These are phyloP conservation scores for Heliothis peltigera DNA, from an alignment of 2,888 invertebrate species.

Conservation along the genomic window DNA sequence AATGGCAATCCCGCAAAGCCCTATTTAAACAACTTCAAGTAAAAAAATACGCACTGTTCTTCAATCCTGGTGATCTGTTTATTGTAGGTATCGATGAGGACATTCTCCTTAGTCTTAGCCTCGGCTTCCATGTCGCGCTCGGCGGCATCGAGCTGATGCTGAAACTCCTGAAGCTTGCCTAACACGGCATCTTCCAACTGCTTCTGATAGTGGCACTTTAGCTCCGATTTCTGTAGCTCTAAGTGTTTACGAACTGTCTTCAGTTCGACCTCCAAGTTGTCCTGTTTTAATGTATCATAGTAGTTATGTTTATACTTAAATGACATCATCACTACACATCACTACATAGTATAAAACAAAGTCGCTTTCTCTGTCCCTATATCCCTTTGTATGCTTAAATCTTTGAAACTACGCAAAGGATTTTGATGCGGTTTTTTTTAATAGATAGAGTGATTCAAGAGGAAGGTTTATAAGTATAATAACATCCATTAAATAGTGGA, in stretches of 20 bases:
- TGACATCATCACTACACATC: too few species aligned
- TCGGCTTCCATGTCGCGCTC: conserved; percentile 91
- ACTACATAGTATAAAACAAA: too few species aligned
- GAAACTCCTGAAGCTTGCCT: conserved; percentile 93
- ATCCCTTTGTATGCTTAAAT: too few species aligned
- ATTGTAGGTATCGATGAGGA: conserved; percentile 92
- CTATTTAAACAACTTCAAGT: too few species aligned
- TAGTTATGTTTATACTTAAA: too few species aligned
- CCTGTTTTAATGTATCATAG: conserved; percentile 68
- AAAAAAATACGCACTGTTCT: conserved; percentile 82
- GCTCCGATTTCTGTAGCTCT: conserved; percentile 91
- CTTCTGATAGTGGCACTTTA: conserved; percentile 94
- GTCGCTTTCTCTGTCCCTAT: too few species aligned
- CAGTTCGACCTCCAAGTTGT: conserved; percentile 87
- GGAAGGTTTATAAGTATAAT: too few species aligned
- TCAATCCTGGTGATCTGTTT: conserved; percentile 93
- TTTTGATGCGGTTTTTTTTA: too few species aligned
- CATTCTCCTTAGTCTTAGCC: conserved; percentile 91
- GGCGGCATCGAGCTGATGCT: conserved; percentile 92
- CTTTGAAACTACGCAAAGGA: too few species aligned
- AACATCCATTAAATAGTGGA: too few species aligned
- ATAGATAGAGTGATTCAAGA: too few species aligned
- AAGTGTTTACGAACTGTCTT: conserved; percentile 87
- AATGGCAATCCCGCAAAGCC: too few species aligned
- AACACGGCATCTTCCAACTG: conserved; percentile 94